These are phyloP conservation scores for Nannospalax galili DNA, from an alignment of 2,113 vertebrate species.

Conservation along the genomic window DNA sequence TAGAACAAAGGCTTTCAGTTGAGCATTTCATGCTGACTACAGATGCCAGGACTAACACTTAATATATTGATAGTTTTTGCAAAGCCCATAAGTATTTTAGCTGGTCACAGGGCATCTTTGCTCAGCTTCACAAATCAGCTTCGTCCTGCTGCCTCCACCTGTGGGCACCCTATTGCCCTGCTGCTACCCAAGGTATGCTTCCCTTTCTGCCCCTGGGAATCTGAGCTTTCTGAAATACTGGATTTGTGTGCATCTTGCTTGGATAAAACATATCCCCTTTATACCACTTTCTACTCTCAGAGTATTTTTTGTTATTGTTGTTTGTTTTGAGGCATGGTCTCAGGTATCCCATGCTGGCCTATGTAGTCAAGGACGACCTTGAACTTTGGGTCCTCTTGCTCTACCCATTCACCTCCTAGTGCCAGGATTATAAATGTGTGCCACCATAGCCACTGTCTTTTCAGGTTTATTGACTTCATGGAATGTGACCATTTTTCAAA, in stretches of 20 bases:
- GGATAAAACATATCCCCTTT: too few relatives aligned
- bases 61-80: not conserved
- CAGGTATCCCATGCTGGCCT: too few relatives aligned
- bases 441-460: not conserved
- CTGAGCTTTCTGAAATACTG: too few relatives aligned
- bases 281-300: too few relatives aligned
- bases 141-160: not conserved
- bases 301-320: too few relatives aligned
- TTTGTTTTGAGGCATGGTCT: too few relatives aligned
- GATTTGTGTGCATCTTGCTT: too few relatives aligned
- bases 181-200: not conserved
- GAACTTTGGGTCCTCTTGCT: not conserved
- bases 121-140: not conserved
- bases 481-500: conserved; percentile 44
- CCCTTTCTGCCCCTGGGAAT: not conserved
- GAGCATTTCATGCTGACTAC: too few relatives aligned
- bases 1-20: not conserved
- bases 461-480: conserved; percentile 1
- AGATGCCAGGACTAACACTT: not conserved
- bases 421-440: too few relatives aligned
- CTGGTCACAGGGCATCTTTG: not conserved
- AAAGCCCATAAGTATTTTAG: not conserved
- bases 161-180: not conserved
- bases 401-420: not conserved
- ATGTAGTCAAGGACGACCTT: not conserved